Evolutionary conservation across 1,140 invertebrate genomes (phyloP).

Genomic region (Zaprionus africanus): DNA sequence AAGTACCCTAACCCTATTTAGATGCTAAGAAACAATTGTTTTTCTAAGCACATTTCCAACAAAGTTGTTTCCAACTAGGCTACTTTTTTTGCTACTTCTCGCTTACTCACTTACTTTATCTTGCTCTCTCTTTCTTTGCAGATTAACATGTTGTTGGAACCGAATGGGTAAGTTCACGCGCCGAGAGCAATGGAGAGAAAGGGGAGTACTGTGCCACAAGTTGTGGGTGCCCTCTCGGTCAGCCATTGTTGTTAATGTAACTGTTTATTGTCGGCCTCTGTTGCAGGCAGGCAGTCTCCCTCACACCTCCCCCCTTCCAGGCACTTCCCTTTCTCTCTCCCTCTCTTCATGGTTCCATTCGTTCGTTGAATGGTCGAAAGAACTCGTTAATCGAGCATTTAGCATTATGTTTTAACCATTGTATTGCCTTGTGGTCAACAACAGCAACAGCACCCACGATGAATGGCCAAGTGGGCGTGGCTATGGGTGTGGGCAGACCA

Average conservation of each 20-base stretch:
- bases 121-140: constrained; percentile 43
- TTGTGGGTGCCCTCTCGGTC: constrained; percentile 1
- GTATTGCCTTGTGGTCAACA: constrained; percentile 21
- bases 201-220: neutral
- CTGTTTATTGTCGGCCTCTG: constrained; percentile 15
- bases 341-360: neutral
- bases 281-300: neutral
- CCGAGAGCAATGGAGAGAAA: neutral
- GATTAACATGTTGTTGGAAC: constrained; percentile 53
- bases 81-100: neutral
- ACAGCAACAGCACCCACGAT: constrained; percentile 1
- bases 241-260: constrained; percentile 23
- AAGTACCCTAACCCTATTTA: no score
- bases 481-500: neutral
- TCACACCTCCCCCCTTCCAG: neutral
- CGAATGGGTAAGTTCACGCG: constrained; percentile 49
- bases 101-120: constrained; percentile 13
- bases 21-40: no score
- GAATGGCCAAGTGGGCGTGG: neutral
- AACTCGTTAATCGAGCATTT: constrained; percentile 54
- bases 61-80: neutral
- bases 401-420: constrained; percentile 43
- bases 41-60: no score
- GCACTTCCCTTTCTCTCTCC: neutral
- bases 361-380: constrained; percentile 38